Evolutionary conservation across 1,140 invertebrate species (phyloP).

Genomic region (Polyergus mexicanus): DNA sequence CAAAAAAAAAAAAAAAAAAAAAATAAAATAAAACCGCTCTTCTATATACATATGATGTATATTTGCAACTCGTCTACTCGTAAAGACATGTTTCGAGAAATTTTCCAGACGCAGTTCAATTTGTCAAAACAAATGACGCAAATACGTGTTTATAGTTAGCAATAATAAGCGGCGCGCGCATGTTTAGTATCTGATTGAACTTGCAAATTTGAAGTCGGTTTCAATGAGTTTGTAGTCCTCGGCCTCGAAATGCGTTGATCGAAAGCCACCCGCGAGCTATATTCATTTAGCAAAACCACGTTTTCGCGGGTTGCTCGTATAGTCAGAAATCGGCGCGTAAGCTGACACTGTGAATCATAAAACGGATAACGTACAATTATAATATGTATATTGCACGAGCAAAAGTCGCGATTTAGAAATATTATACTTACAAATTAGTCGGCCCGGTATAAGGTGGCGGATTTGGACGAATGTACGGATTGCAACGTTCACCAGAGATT

Average conservation of each 20-base stretch:
- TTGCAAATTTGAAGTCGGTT: constrained; percentile 76
- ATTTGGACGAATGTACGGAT: constrained; percentile 84
- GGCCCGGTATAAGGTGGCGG: constrained; percentile 83
- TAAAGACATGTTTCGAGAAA: background rate
- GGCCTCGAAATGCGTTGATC: constrained; percentile 4
- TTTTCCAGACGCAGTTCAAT: background rate
- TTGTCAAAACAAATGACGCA: constrained; percentile 31
- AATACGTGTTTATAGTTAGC: constrained; percentile 10
- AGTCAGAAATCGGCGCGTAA: constrained; percentile 85
- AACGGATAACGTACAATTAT: background rate
- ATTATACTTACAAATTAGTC: constrained; percentile 81
- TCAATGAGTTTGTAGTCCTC: constrained; percentile 75
- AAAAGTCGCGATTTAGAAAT: background rate
- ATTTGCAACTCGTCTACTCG: too few species aligned
- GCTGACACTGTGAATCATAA: constrained; percentile 73
- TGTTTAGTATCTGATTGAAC: constrained; percentile 51
- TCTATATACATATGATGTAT: background rate
- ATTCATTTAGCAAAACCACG: constrained; percentile 84
- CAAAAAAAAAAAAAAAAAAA: background rate
- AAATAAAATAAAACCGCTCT: too few species aligned
- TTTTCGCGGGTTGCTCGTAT: constrained; percentile 85
- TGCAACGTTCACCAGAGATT: constrained; percentile 77
- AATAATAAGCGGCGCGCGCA: constrained; percentile 30
- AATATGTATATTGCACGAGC: too few species aligned
- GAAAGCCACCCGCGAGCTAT: constrained; percentile 39